Percentiles rank a stretch among this genome's conserved stretches.
phyloP scores from a whole-genome alignment of 2,797 vertebrate species.

The Necrosyrtes monachus region DNA sequence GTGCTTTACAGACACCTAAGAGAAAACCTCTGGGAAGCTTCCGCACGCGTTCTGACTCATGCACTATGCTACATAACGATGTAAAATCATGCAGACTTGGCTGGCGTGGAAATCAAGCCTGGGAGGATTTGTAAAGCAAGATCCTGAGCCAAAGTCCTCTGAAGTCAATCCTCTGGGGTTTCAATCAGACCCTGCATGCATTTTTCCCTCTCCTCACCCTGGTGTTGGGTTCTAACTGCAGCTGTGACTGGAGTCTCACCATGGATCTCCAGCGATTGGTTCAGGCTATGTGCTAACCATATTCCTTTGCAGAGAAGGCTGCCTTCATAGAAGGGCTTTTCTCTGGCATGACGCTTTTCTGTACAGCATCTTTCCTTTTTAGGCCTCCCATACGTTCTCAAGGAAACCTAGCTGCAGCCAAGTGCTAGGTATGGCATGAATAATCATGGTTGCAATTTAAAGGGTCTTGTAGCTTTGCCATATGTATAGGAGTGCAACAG shows the following conservation, averaged over 20 bases:
- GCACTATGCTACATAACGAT: background rate
- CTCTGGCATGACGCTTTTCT: background rate
- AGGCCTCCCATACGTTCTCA: background rate
- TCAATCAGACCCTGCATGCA: background rate
- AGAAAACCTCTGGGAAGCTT: background rate
- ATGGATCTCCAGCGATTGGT: background rate
- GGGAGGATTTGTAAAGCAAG: background rate
- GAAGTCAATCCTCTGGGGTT: background rate
- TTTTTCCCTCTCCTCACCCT: background rate
- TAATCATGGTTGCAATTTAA: background rate
- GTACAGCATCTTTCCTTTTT: background rate
- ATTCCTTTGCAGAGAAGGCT: background rate
- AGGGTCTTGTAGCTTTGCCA: background rate
- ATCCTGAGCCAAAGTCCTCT: background rate
- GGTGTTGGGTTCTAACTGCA: fast-evolving
- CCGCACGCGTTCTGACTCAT: background rate
- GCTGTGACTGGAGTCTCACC: background rate
- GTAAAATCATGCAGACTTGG: background rate
- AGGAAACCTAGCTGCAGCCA: background rate
- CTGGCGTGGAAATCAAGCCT: background rate
- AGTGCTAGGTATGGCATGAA: background rate
- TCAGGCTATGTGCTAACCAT: background rate
- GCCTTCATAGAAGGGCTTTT: background rate
- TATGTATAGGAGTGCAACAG: background rate
- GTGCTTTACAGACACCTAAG: background rate